Evolutionary conservation across 2,113 vertebrate species (phyloP).

Genomic region (Eidolon helvum): DNA sequence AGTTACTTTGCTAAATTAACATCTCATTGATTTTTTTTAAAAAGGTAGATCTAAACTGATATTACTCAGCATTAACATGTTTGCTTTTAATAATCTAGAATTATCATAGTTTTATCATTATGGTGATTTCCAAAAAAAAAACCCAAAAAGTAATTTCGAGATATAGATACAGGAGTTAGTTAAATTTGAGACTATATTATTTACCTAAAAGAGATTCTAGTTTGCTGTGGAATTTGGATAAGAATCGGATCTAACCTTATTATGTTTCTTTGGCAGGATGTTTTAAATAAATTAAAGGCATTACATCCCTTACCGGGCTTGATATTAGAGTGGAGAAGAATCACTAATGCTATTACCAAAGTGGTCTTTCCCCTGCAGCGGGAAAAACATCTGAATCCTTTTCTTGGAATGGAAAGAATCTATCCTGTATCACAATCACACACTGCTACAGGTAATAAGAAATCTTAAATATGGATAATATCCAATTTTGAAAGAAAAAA

Average conservation of each 20-base stretch:
- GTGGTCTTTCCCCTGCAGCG: slow-evolving; percentile 95
- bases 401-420: slow-evolving; percentile 94
- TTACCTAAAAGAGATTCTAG: slow-evolving; percentile 44
- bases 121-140: background rate
- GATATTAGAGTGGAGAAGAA: slow-evolving; percentile 97
- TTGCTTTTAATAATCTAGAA: background rate
- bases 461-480: background rate
- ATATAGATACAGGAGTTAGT: background rate
- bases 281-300: slow-evolving; percentile 92
- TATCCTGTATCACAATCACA: slow-evolving; percentile 93
- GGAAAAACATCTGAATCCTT: slow-evolving; percentile 86
- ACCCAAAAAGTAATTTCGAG: slow-evolving; percentile 41
- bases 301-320: slow-evolving; percentile 93
- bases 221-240: slow-evolving; percentile 50
- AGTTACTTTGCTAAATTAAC: slow-evolving; percentile 8
- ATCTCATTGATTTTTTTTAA: background rate
- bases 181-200: background rate
- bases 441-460: slow-evolving; percentile 94
- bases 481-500: background rate
- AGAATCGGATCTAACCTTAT: slow-evolving; percentile 42
- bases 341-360: slow-evolving; percentile 96
- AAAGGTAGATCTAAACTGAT: background rate
- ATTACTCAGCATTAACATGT: background rate
- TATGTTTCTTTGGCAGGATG: slow-evolving; percentile 85
- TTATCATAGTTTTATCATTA: slow-evolving; percentile 3